phyloP scores from a whole-genome alignment of 2,888 invertebrate species.

The Diplazon laetatorius region DNA sequence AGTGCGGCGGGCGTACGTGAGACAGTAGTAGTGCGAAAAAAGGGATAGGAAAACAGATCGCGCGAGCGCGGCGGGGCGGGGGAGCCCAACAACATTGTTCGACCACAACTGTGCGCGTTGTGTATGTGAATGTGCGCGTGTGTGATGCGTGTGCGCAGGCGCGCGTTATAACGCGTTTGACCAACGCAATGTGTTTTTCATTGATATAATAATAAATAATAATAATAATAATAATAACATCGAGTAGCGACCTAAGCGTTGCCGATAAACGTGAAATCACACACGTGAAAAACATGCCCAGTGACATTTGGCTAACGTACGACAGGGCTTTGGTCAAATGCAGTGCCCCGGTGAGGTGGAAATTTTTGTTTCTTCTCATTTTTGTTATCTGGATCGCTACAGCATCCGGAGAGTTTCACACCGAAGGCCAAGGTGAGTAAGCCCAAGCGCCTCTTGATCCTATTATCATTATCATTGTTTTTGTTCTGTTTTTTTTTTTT shows the following conservation, averaged over 20 bases:
- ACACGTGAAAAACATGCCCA: slow-evolving; percentile 72
- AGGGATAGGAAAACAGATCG: slow-evolving; percentile 12
- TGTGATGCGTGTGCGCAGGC: too few species aligned
- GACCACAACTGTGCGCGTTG: slow-evolving; percentile 17
- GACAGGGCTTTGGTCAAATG: slow-evolving; percentile 58
- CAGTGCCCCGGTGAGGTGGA: slow-evolving; percentile 71
- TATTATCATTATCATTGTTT: slow-evolving; percentile 16
- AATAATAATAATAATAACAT: not conserved
- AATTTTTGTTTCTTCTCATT: slow-evolving; percentile 67
- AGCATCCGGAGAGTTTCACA: slow-evolving; percentile 61
- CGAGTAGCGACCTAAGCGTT: slow-evolving; percentile 3
- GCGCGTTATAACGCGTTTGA: too few species aligned
- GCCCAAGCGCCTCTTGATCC: slow-evolving; percentile 10
- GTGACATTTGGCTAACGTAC: slow-evolving; percentile 72
- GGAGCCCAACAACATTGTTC: too few species aligned
- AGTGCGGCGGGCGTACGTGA: slow-evolving; percentile 59
- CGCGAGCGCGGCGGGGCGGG: not conserved
- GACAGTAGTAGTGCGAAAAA: slow-evolving; percentile 35
- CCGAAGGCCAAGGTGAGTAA: slow-evolving; percentile 76
- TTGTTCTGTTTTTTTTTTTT: slow-evolving; percentile 3
- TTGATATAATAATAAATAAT: too few species aligned
- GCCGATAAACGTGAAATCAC: slow-evolving; percentile 14
- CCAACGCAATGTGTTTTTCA: slow-evolving; percentile 41
- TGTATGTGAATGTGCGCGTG: slow-evolving; percentile 25
- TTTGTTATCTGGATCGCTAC: slow-evolving; percentile 65